These are phyloP conservation scores for Nycticebus coucang DNA, from an alignment of 2,113 vertebrate species.

Conservation along the genomic window DNA sequence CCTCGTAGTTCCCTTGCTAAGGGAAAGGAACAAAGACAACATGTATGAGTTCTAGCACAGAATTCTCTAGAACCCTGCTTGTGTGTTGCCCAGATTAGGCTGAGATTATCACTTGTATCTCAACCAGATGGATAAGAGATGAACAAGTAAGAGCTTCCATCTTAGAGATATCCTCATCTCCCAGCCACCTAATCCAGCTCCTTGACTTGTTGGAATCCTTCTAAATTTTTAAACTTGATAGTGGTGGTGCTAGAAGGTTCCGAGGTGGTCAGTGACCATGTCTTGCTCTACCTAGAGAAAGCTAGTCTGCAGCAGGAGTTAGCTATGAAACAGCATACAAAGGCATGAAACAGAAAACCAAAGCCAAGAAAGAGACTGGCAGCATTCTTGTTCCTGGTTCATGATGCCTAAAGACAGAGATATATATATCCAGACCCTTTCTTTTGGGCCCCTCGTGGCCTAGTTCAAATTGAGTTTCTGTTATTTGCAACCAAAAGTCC, in stretches of 20 bases:
- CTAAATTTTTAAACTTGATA: slow-evolving; percentile 3
- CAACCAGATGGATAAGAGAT: not conserved
- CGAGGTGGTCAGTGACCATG: not conserved
- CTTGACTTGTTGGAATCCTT: not conserved
- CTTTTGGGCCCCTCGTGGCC: not conserved
- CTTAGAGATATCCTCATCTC: not conserved
- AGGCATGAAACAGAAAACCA: not conserved
- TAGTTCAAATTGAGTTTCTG: slow-evolving; percentile 36
- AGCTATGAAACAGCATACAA: not conserved
- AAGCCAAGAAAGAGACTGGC: not conserved
- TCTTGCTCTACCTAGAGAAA: not conserved
- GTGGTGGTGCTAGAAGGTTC: not conserved
- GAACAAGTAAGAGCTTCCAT: not conserved
- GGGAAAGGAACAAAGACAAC: not conserved
- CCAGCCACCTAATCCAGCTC: not conserved
- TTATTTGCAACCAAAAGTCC: slow-evolving; percentile 37
- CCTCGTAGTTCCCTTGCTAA: not conserved
- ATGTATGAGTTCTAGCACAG: not conserved
- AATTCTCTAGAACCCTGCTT: not conserved
- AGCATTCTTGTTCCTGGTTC: not conserved
- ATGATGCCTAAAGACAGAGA: not conserved
- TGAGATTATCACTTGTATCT: not conserved
- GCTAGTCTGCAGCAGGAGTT: not conserved
- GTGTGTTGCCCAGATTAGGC: not conserved
- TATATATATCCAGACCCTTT: not conserved